Evolutionary conservation across 92 coral and sea anemone species (phyloP), one percentile per base, ranked within the genome.

Genomic region (Chrysogorgia sp.): DNA sequence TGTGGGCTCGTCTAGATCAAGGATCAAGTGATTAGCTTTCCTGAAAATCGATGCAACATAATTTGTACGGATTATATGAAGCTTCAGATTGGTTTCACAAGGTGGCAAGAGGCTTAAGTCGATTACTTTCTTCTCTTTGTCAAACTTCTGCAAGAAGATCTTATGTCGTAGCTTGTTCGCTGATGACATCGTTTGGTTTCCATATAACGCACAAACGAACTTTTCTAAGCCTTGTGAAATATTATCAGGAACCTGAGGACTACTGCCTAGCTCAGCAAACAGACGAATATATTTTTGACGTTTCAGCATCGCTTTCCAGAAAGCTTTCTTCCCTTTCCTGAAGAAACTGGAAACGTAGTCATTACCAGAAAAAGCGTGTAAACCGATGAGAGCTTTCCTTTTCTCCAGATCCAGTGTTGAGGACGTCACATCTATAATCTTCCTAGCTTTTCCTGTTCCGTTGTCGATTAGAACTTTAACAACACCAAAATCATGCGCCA

Each of bases 161-260:
- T 60, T 26, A 30, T 60, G 20, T 14, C 34, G 67, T 2, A 60
- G 35, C 33, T 60, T 14, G 15, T 60, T 60, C 15, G 33, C 67
- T 6, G 67, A 60, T 7, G 37, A 60, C 15, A 60, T 25, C 67
- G 3, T 25, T 25, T 14, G 2, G 15, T 60, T 60, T 25, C 70
- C 70, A 32, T 63, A 63, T 12, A 63, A 63, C 2, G 28, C 45
- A 63, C 70, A 63, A 63, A 63, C 70, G 13, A 32, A 63, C 70
- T 15, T 63, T 34, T 31, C 25, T 2, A 63, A 63, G 20, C 45
- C 24, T 14, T 32, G 5, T 1, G 5, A 63, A 23, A 15, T 2
- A 32, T 63, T 14, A 1, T 63, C 45, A 1, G 45, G 5, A 1
- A 63, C 70, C 12, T 0, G 4, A 1, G 22, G 25, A 7, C 19